Evolutionary conservation across 2,888 invertebrate species (phyloP).

Genomic region (Chrysolina haemoptera): DNA sequence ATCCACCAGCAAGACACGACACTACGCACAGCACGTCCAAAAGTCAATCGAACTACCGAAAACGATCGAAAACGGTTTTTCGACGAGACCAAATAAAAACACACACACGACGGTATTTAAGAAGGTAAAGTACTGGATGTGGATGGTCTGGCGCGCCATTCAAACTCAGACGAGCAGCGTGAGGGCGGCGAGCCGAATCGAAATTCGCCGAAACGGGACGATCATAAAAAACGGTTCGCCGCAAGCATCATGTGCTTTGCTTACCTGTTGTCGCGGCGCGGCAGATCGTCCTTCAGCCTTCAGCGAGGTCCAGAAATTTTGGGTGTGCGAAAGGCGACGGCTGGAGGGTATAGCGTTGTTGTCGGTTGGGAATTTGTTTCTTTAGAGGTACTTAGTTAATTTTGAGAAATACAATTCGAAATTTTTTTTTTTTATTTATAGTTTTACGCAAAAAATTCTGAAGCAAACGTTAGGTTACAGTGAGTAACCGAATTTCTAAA

Average conservation of each 20-base stretch:
- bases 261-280: conserved; percentile 56
- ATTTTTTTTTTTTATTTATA: no score
- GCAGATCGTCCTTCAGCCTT: conserved; percentile 5
- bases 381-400: no score
- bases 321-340: conserved; percentile 20
- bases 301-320: conserved; percentile 20
- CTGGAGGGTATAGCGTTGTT: no score
- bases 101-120: conserved; percentile 55
- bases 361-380: no score
- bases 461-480: no score
- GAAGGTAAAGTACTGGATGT: conserved; percentile 59
- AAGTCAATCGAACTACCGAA: not conserved
- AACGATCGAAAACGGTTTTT: conserved; percentile 38
- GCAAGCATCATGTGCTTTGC: conserved; percentile 40
- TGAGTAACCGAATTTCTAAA: no score
- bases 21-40: conserved; percentile 26
- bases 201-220: conserved; percentile 58
- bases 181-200: conserved; percentile 58
- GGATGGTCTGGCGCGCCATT: conserved; percentile 58
- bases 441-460: no score
- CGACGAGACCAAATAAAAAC: conserved; percentile 48
- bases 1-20: conserved; percentile 20
- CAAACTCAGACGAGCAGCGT: conserved; percentile 52
- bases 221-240: conserved; percentile 54
- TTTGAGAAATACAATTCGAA: no score